Conservation (phyloP, 2,888 invertebrate genomes). For the Dinocampus coccinellae region DNA sequence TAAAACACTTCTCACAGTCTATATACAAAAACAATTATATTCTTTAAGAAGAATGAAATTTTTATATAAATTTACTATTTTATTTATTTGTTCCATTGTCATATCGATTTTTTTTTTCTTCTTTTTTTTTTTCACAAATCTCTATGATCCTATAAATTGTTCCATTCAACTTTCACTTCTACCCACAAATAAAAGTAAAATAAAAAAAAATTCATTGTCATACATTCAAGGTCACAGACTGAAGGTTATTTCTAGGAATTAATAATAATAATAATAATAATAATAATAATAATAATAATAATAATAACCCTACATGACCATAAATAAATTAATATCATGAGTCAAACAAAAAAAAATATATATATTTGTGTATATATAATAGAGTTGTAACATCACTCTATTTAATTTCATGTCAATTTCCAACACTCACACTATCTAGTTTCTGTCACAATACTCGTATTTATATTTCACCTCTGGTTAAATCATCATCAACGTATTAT, state of each 20-base stretch:
- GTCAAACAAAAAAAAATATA: not conserved
- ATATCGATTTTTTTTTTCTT: too few relatives aligned
- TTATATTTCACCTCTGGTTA: not conserved
- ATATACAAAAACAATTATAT: not conserved
- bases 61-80: too few relatives aligned
- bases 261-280: too few relatives aligned
- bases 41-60: too few relatives aligned
- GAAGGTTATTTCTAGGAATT: too few relatives aligned
- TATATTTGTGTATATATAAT: too few relatives aligned
- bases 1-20: not conserved
- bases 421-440: not conserved
- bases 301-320: not conserved
- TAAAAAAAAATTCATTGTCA: constrained; percentile 14
- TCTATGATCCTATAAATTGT: not conserved
- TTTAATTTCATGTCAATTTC: not conserved
- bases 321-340: not conserved
- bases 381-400: too few relatives aligned
- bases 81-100: too few relatives aligned
- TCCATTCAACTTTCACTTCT: constrained; percentile 14
- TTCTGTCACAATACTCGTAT: not conserved
- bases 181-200: too few relatives aligned
- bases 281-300: too few relatives aligned
- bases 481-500: constrained; percentile 7
- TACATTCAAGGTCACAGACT: constrained; percentile 7
- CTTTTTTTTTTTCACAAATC: not conserved